A percentile compares a stretch with the other conserved stretches of the same genome.
These are phyloP conservation scores for Melieria picta DNA, from an alignment of 2,888 invertebrate genomes.

Conservation along the genomic window DNA sequence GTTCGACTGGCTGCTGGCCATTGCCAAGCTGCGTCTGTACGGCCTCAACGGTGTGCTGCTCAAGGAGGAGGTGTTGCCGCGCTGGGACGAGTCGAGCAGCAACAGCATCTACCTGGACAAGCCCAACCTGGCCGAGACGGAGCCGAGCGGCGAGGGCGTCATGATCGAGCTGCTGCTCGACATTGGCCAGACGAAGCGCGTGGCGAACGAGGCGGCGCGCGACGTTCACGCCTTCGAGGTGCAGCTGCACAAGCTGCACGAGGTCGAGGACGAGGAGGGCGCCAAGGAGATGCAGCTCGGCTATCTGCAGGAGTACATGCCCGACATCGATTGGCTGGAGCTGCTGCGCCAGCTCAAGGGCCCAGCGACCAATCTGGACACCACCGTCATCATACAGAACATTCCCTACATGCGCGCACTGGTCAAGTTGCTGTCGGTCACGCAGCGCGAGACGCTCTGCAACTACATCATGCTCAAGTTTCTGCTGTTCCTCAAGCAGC, in stretches of 20 bases:
- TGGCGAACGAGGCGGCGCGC: constrained; percentile 56
- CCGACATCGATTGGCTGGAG: constrained; percentile 55
- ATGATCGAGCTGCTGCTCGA: constrained; percentile 57
- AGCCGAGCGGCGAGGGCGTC: constrained; percentile 55
- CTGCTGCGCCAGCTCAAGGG: constrained; percentile 52
- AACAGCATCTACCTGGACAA: constrained; percentile 60
- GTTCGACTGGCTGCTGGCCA: constrained; percentile 57
- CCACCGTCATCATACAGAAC: constrained; percentile 60
- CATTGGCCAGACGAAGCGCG: constrained; percentile 55
- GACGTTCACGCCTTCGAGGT: constrained; percentile 55
- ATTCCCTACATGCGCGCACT: constrained; percentile 55
- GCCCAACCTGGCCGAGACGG: constrained; percentile 52
- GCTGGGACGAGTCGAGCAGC: constrained; percentile 59
- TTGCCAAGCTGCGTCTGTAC: constrained; percentile 56
- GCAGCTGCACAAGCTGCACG: constrained; percentile 53
- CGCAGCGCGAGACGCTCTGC: constrained; percentile 50
- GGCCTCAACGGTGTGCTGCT: constrained; percentile 58
- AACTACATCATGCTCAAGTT: constrained; percentile 61
- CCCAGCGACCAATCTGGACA: constrained; percentile 46
- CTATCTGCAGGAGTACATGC: constrained; percentile 56
- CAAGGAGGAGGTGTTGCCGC: constrained; percentile 58
- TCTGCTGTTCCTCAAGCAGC: constrained; percentile 54
- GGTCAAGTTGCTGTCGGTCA: constrained; percentile 49
- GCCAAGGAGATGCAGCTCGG: constrained; percentile 59
- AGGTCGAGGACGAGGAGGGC: constrained; percentile 57